Evolutionary conservation across 2,797 vertebrate species (phyloP), one percentile per base, ranked within the genome.

Genomic region (Chloroceryle amazona): DNA sequence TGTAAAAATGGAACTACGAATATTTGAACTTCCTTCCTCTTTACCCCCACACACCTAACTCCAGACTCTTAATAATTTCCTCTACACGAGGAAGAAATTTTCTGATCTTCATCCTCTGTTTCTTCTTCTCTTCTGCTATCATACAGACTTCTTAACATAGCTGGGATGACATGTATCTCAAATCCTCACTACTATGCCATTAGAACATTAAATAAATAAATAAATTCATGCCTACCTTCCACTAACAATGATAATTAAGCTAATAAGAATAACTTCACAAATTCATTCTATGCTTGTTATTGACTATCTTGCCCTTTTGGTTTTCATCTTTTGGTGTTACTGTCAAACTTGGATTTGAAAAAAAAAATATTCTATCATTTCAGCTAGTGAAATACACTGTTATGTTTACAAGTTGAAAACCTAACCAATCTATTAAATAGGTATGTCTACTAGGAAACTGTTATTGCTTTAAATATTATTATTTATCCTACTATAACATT

Each of bases 401-500:
- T 70, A 51, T 6, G 8, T 93, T 97, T 95, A 96, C 35, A 93
- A 91, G 71, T 72, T 84, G 80, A 95, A 97, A 98, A 97, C 89
- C 97, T 97, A 97, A 96, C 97, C 96, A 97, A 98, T 95, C 96
- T 98, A 97, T 98, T 98, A 98, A 98, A 97, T 90, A 98, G 97
- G 97, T 89, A 97, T 75, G 97, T 93, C 97, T 98, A 97, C 79
- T 81, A 98, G 97, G 98, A 98, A 98, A 97, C 84, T 97, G 91
- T 97, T 98, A 97, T 90, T 96, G 72, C 84, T 97, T 97, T 80
- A 90, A 75, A 70, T 97, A 94, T 97, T 96, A 96, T 95, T 93
- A 97, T 97, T 98, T 96, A 96, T 97, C 90, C 96, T 97, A 97
- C 98, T 98, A 95, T 89, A 98, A 98, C 97, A 98, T 98, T 99